A percentile compares a stretch with the other conserved stretches of the same genome.
These are phyloP conservation scores for Abramis brama DNA, from an alignment of 2,113 vertebrate species.

Conservation along the genomic window DNA sequence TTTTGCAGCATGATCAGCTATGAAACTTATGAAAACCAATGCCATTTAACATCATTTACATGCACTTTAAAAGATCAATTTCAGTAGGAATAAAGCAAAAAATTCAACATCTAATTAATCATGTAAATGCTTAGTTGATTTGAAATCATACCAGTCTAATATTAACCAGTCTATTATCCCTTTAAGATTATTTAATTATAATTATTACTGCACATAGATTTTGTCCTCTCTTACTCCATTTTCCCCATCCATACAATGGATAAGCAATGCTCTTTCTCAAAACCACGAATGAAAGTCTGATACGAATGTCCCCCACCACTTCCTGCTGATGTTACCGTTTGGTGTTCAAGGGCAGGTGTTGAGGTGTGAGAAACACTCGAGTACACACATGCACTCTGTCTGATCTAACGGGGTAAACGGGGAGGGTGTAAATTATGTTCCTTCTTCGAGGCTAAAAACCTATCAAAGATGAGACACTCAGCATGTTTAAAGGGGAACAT, in stretches of 20 bases:
- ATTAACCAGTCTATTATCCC: not conserved
- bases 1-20: too few relatives aligned
- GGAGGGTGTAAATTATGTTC: not conserved
- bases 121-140: not conserved
- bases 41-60: not conserved
- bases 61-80: not conserved
- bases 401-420: not conserved
- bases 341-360: constrained; percentile 35
- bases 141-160: not conserved
- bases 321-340: constrained; percentile 38
- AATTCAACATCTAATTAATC: not conserved
- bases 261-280: not conserved
- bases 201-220: not conserved
- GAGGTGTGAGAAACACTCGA: not conserved
- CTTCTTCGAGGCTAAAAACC: not conserved
- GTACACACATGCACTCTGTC: not conserved
- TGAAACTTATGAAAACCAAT: not conserved
- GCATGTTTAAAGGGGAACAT: not conserved
- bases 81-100: not conserved
- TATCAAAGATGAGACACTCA: not conserved
- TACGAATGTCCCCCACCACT: constrained; percentile 29
- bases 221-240: not conserved
- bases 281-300: not conserved
- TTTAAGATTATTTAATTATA: not conserved
- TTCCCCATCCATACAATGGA: not conserved